Evolutionary conservation across 2,888 invertebrate species (phyloP).

Genomic region (Hyalella azteca): DNA sequence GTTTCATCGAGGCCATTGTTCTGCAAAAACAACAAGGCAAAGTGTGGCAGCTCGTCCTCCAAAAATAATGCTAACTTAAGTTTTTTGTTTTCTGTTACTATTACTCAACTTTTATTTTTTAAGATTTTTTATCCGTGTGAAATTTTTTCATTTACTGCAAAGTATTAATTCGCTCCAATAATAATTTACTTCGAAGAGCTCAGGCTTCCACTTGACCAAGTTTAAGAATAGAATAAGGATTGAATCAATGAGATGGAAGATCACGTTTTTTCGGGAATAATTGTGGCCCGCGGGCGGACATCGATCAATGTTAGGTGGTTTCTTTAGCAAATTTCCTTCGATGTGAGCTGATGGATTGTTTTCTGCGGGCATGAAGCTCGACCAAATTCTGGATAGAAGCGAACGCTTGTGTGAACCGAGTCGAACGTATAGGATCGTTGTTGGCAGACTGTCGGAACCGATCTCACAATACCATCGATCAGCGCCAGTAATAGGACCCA

Average conservation of each 20-base stretch:
- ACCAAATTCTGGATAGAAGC: not conserved
- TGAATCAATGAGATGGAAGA: not conserved
- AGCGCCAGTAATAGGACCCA: slow-evolving; percentile 5
- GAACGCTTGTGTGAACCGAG: slow-evolving; percentile 14
- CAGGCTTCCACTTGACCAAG: too few species aligned
- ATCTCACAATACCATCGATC: slow-evolving; percentile 32
- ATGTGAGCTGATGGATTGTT: slow-evolving; percentile 28
- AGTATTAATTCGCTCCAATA: too few species aligned
- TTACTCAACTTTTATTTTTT: too few species aligned
- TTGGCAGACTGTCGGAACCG: slow-evolving; percentile 21
- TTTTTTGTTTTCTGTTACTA: not conserved
- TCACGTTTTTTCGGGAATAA: not conserved
- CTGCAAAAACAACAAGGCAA: slow-evolving; percentile 25
- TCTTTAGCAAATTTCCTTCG: slow-evolving; percentile 27
- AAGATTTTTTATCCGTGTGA: too few species aligned
- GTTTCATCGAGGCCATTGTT: slow-evolving; percentile 32
- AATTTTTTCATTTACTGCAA: too few species aligned
- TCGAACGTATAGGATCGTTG: not conserved
- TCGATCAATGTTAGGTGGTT: slow-evolving; percentile 33
- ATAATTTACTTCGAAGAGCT: too few species aligned
- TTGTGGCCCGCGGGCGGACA: not conserved
- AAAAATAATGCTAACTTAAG: not conserved
- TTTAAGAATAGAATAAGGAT: too few species aligned
- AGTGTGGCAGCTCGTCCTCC: slow-evolving; percentile 7
- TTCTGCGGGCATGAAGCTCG: slow-evolving; percentile 4